Base-by-base conservation (phyloP, 1,140 invertebrate genomes). In the Muscidifurax raptorellus region DNA sequence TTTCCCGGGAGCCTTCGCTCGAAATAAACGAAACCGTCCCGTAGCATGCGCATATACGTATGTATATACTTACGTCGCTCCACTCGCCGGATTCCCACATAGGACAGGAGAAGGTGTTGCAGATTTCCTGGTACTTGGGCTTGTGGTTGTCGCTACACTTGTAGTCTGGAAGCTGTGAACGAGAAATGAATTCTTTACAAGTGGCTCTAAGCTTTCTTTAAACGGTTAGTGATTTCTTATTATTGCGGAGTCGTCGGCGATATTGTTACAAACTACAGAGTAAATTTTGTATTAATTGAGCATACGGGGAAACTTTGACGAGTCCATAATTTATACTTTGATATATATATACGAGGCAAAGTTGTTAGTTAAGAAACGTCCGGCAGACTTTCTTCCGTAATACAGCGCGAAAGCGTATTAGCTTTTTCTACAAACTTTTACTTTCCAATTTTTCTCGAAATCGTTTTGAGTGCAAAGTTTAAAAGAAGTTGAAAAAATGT, bases 51-150 rank as follows among this genome's bases (percentile, higher is more conserved):
- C 52, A 5, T 18, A 3, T 18, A 0, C 1, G 15, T 47, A n/a
- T n/a, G 67, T 0, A 40, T 0, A 40, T 36, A 94, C 95, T 96
- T 94, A 98, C 97, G 91, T 96, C 95, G 84, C 97, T 97, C 97
- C 97, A 98, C 77, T 96, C 94, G 66, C 96, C 95, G 52, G 96
- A 95, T 86, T 97, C 94, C 97, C 97, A 98, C 87, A 95, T 95
- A 36, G 97, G 96, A 92, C 97, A 98, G 40, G 96, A 95, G 83
- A 96, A 94, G 52, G 95, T 94, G 90, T 97, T 97, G 92, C 97
- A 98, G 22, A 94, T 94, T 90, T 97, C 96, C 88, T 97, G 94
- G 82, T 94, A 94, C 77, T 95, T 94, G n/a, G 97, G 97, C 86
- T 96, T 96, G 83, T 95, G 94, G 85, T 89, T 90, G n/a, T 93